These are phyloP conservation scores for Mythimna pallens DNA, from an alignment of 2,888 invertebrate genomes.

Conservation along the genomic window DNA sequence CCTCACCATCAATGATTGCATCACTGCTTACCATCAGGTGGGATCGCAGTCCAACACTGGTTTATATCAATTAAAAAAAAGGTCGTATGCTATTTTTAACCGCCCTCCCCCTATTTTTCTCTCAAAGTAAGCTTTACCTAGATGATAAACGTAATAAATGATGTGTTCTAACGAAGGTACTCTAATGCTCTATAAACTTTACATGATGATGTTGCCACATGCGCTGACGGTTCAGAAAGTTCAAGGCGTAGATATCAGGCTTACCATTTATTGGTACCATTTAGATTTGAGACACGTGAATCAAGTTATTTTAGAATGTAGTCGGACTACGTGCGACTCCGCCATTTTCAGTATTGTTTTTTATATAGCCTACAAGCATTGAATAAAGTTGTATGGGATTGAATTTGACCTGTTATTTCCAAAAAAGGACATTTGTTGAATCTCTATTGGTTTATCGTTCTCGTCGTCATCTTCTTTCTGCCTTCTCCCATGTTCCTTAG, in stretches of 20 bases:
- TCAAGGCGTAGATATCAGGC: constrained; percentile 49
- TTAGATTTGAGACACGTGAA: constrained; percentile 28
- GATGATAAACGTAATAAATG: constrained; percentile 7
- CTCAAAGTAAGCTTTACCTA: not conserved
- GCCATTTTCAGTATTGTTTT: not conserved
- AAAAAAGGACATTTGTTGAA: not conserved
- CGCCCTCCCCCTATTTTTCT: no score
- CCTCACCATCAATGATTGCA: no score
- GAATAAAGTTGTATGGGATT: no score
- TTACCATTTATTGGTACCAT: constrained; percentile 39
- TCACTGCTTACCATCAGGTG: no score
- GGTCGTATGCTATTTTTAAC: no score
- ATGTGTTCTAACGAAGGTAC: constrained; percentile 16
- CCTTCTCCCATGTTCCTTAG: not conserved
- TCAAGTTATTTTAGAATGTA: constrained; percentile 38
- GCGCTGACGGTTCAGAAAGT: constrained; percentile 44
- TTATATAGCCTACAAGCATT: not conserved
- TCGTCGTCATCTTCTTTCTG: not conserved
- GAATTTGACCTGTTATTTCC: not conserved
- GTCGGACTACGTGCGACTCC: not conserved
- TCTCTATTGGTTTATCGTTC: not conserved
- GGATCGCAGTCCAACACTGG: no score
- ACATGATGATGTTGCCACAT: constrained; percentile 33
- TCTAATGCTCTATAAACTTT: constrained; percentile 43
- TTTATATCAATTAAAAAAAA: no score